Evolutionary conservation across 1,140 invertebrate genomes (phyloP).

Genomic region (Rhyzopertha dominica): DNA sequence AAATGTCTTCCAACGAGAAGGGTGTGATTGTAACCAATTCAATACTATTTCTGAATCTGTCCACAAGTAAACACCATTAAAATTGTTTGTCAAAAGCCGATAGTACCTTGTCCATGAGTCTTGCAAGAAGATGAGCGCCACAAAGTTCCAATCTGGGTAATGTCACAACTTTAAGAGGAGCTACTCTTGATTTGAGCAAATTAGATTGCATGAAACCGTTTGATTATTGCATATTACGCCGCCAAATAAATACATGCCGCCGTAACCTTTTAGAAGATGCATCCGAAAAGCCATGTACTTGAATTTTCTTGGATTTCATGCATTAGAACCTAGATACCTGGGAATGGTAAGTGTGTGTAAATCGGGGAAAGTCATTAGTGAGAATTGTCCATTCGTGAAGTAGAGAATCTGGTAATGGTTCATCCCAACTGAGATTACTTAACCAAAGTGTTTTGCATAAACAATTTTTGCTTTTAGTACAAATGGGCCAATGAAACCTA

Average conservation of each 20-base stretch:
- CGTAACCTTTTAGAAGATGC: constrained; percentile 27
- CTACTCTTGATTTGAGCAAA: constrained; percentile 43
- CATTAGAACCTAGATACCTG: constrained; percentile 10
- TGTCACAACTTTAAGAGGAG: constrained; percentile 44
- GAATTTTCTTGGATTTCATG: constrained; percentile 16
- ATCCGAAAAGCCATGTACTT: constrained; percentile 35
- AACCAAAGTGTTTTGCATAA: constrained; percentile 44
- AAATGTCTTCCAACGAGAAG: constrained; percentile 35
- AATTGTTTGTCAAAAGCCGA: no score
- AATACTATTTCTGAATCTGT: constrained; percentile 42
- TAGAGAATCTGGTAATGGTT: constrained; percentile 29
- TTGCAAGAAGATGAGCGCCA: constrained; percentile 45
- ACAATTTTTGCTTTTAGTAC: constrained; percentile 42
- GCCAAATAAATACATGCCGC: constrained; percentile 24
- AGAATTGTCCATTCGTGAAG: constrained; percentile 22
- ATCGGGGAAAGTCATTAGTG: constrained; percentile 12
- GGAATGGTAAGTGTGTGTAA: constrained; percentile 25
- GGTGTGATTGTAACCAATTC: constrained; percentile 38
- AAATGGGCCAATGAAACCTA: constrained; percentile 39
- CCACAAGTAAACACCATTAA: constrained; percentile 38
- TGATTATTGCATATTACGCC: constrained; percentile 23
- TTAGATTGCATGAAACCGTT: constrained; percentile 14
- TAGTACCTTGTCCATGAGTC: no score
- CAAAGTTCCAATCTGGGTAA: constrained; percentile 49
- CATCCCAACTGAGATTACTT: constrained; percentile 42